phyloP scores from a whole-genome alignment of 1,140 invertebrate species.

The Drosophila sturtevanti region DNA sequence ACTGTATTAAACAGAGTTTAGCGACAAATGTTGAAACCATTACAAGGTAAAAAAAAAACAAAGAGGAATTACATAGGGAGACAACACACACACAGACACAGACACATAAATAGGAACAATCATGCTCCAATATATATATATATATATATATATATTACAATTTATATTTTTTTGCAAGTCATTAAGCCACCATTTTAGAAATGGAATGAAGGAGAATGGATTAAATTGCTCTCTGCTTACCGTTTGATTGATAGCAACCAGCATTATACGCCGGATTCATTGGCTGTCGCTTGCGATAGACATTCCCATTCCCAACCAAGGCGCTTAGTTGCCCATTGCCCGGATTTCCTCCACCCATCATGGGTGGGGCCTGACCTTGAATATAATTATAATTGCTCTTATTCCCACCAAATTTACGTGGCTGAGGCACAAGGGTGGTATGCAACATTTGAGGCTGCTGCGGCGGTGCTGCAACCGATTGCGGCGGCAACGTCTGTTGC shows the following conservation, averaged over 20 bases:
- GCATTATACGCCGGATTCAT: conserved; percentile 44
- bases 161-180: background rate
- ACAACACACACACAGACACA: conserved; percentile 1
- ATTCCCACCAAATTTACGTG: conserved; percentile 58
- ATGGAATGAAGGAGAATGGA: too few relatives aligned
- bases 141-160: too few relatives aligned
- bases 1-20: conserved; percentile 65
- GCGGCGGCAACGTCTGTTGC: conserved; percentile 20
- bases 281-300: conserved; percentile 61
- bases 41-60: background rate
- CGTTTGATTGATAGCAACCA: conserved; percentile 53
- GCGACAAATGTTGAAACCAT: conserved; percentile 67
- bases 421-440: conserved; percentile 28
- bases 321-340: conserved; percentile 25
- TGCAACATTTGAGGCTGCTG: conserved; percentile 31
- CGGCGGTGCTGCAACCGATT: conserved; percentile 13
- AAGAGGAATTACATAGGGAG: background rate
- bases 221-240: conserved; percentile 50
- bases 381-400: conserved; percentile 63
- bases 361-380: conserved; percentile 36
- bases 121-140: too few relatives aligned
- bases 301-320: conserved; percentile 30
- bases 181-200: background rate
- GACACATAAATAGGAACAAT: background rate
- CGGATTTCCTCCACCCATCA: conserved; percentile 24